These are phyloP conservation scores for Sitta carolinensis DNA, from an alignment of 2,797 vertebrate genomes.

Conservation along the genomic window DNA sequence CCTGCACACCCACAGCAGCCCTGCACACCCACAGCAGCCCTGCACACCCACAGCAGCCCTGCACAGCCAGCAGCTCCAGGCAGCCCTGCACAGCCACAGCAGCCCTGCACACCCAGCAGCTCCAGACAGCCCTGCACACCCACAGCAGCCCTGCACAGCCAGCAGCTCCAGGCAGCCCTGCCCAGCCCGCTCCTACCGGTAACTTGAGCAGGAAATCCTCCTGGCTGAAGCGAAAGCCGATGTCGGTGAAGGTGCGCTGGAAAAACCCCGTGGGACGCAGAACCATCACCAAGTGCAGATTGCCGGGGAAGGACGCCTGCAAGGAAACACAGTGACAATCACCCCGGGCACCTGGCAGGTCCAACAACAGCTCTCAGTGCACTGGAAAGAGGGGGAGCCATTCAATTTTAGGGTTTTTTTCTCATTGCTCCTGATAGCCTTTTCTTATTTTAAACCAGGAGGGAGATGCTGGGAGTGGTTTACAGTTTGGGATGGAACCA, in stretches of 20 bases:
- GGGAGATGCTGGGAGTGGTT: background rate
- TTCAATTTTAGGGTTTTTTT: background rate
- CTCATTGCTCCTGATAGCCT: background rate
- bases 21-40: too few species aligned
- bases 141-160: too few species aligned
- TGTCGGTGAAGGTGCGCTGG: slow-evolving; percentile 94
- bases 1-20: too few species aligned
- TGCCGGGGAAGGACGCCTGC: slow-evolving; percentile 93
- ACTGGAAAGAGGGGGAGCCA: background rate
- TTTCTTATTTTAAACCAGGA: background rate
- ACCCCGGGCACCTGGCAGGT: background rate
- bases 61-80: too few species aligned
- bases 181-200: slow-evolving; percentile 77
- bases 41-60: too few species aligned
- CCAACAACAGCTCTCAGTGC: accelerated
- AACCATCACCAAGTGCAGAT: slow-evolving; percentile 93
- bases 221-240: slow-evolving; percentile 95
- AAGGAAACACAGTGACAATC: background rate
- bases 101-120: too few species aligned
- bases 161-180: too few species aligned
- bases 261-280: slow-evolving; percentile 95
- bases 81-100: too few species aligned
- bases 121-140: too few species aligned
- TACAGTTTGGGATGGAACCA: too few species aligned
- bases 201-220: slow-evolving; percentile 97